Evolutionary conservation across 2,113 vertebrate genomes (phyloP).

Genomic region (Drymodes brunneopygia): DNA sequence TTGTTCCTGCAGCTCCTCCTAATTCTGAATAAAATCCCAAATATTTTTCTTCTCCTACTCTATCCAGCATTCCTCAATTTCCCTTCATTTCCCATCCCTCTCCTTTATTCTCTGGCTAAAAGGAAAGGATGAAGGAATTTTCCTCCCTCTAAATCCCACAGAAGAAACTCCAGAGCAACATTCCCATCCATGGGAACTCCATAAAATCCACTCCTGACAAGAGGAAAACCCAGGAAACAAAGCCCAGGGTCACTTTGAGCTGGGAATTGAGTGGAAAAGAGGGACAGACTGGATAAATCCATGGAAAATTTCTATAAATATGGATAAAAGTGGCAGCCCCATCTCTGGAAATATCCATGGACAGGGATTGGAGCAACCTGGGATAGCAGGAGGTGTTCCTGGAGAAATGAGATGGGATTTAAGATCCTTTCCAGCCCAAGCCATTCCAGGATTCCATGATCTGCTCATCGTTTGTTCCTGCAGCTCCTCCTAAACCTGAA

Average conservation of each 20-base stretch:
- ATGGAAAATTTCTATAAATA: background rate
- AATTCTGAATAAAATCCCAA: background rate
- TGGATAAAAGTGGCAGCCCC: background rate
- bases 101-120: background rate
- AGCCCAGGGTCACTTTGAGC: too few species aligned
- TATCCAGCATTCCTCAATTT: background rate
- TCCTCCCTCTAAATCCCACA: background rate
- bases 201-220: background rate
- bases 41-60: background rate
- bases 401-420: background rate
- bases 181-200: fast-evolving
- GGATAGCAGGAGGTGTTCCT: background rate
- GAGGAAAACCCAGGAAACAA: background rate
- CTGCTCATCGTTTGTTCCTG: background rate
- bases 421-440: background rate
- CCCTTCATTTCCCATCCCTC: fast-evolving
- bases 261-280: background rate
- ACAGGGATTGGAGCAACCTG: background rate
- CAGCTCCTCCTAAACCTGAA: background rate
- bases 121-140: background rate
- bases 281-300: background rate
- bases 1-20: background rate
- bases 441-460: background rate
- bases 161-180: background rate
- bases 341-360: background rate